Evolutionary conservation across 2,797 vertebrate species (phyloP).

Genomic region (Macropus fuliginosus): DNA sequence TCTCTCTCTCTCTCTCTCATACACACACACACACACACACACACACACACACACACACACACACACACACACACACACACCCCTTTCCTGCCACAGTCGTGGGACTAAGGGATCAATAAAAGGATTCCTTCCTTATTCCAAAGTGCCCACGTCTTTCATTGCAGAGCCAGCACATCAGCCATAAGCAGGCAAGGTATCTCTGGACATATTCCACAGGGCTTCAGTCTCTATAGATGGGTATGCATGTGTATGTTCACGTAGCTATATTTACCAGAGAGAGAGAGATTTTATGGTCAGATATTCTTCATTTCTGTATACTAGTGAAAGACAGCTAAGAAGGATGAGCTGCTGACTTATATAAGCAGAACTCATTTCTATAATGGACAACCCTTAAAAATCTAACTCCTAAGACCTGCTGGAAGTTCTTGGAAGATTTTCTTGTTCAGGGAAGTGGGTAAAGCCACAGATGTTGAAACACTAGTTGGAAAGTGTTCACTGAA

Average conservation of each 20-base stretch:
- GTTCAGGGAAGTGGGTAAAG: not conserved
- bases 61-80: no score
- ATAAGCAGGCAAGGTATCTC: not conserved
- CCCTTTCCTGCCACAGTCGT: not conserved
- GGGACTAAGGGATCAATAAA: not conserved
- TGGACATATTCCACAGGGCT: not conserved
- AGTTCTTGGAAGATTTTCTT: not conserved
- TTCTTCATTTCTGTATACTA: not conserved
- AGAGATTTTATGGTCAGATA: not conserved
- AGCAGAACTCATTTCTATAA: not conserved
- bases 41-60: no score
- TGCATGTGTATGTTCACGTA: not conserved
- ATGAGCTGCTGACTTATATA: not conserved
- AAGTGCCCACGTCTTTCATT: not conserved
- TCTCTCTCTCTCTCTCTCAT: not conserved
- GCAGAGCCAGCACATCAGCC: not conserved
- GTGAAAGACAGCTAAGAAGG: not conserved
- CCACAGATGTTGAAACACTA: not conserved
- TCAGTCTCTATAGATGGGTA: not conserved
- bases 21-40: no score
- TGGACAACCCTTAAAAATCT: not conserved
- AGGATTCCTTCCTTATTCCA: not conserved
- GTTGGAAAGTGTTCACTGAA: conserved; percentile 53
- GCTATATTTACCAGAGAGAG: not conserved
- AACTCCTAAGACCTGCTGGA: not conserved